Base-by-base conservation (phyloP, 2,113 vertebrate genomes). In the Siniperca knerii region DNA sequence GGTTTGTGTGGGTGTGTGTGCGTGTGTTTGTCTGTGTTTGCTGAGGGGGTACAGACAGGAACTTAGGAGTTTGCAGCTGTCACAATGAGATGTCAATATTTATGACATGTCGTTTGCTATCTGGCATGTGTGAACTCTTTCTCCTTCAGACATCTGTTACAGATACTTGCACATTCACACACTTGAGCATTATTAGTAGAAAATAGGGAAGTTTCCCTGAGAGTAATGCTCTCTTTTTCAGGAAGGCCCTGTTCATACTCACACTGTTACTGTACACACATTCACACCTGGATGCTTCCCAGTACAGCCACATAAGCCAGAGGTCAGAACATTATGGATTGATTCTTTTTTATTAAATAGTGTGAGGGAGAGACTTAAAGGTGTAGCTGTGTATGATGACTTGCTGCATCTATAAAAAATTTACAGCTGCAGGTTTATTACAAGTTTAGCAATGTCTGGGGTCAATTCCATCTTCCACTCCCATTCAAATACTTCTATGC, bases 1-100 rank as follows among this genome's bases (percentile, higher is more conserved):
- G 79, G 64, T 84, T 48, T 77, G 79, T 85, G 81, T 75, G 86
- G 84, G 74, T 81, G 74, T 68, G 58, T 40, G 75, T 64, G 78
- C 42, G 64, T 44, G 75, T 87, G 44, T 87, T 33, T 46, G 50
- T 85, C 66, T 83, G 70, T 88, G 82, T 91, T 91, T 90, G 84
- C 86, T 82, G 87, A 90, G 62, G 87, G 88, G 81, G 57, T 89
- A 82, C 85, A 90, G 87, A 88, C 81, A 91, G 86, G 82, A 92
- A 86, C 87, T 87, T 83, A 75, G 91, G 90, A 89, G 84, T 91
- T 88, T 92, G 87, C 84, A 77, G 91, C 93, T 93, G 89, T 91
- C 92, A 92, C 88, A 85, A 83, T 81, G 90, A 89, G 79, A 87
- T 89, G 93, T 91, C 93, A 92, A 89, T 93, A 90, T 93, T 93